These are phyloP conservation scores for Rissa tridactyla DNA, from an alignment of 2,113 vertebrate genomes.

Conservation along the genomic window DNA sequence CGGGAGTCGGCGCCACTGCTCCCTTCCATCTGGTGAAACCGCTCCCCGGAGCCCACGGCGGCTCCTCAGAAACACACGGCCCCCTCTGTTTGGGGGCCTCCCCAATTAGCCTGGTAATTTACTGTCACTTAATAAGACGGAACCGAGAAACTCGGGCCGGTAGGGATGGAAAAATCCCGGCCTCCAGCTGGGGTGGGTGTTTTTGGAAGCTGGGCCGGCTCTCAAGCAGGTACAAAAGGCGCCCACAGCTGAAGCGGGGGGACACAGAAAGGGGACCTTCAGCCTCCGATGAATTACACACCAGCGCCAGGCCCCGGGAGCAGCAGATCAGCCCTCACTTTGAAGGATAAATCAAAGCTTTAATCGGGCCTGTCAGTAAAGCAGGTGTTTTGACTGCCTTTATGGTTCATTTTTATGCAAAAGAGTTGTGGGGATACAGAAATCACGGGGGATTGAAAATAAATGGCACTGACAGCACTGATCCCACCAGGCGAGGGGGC, in stretches of 20 bases:
- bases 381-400: conserved; percentile 81
- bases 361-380: conserved; percentile 79
- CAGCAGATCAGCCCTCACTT: conserved; percentile 58
- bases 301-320: conserved; percentile 46
- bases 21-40: neutral
- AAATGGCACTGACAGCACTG: conserved; percentile 78
- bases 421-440: conserved; percentile 68
- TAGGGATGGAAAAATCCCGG: neutral
- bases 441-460: conserved; percentile 79
- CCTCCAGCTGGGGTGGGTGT: conserved; percentile 58
- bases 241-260: conserved; percentile 50
- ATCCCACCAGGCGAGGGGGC: conserved; percentile 72
- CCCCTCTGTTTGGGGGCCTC: neutral
- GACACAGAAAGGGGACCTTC: conserved; percentile 62
- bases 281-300: conserved; percentile 72
- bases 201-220: neutral
- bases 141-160: neutral
- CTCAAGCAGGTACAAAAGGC: conserved; percentile 66
- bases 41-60: neutral
- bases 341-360: conserved; percentile 75
- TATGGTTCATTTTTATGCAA: conserved; percentile 82
- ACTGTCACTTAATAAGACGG: conserved; percentile 4
- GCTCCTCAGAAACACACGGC: neutral
- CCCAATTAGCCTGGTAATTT: conserved; percentile 52
- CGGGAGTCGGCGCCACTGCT: neutral